These are phyloP conservation scores for Cyphomyrmex costatus DNA, from an alignment of 1,140 invertebrate species.

Conservation along the genomic window DNA sequence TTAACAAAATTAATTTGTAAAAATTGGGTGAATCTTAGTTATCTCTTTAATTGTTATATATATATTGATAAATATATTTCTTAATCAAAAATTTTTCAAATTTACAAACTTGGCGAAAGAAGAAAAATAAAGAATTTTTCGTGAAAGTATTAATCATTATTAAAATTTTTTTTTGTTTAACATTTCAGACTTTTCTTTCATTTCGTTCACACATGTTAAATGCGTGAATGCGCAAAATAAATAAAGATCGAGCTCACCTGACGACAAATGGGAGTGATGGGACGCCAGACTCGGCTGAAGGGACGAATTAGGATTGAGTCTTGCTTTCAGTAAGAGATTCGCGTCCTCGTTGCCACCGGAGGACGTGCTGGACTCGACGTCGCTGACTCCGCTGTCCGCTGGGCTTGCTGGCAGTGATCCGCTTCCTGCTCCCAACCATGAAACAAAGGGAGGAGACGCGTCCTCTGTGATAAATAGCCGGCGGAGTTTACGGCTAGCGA, in stretches of 20 bases:
- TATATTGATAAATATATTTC: neutral
- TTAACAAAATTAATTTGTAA: neutral
- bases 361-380: conserved; percentile 96
- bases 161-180: neutral
- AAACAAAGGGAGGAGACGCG: conserved; percentile 52
- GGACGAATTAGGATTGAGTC: conserved; percentile 89
- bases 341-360: conserved; percentile 94
- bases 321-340: conserved; percentile 95
- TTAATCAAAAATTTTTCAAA: neutral
- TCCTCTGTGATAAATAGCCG: conserved; percentile 51
- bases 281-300: conserved; percentile 83
- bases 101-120: neutral
- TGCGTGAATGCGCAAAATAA: neutral
- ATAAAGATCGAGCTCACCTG: conserved; percentile 79
- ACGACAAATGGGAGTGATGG: conserved; percentile 86
- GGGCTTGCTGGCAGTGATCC: conserved; percentile 98
- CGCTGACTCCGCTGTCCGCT: conserved; percentile 98
- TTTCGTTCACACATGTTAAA: neutral
- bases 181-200: neutral
- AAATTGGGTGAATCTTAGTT: neutral
- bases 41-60: neutral
- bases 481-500: conserved; percentile 34
- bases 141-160: neutral
- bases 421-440: conserved; percentile 80
- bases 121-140: neutral